Base-by-base conservation (phyloP, 2,888 invertebrate genomes). In the Nipponacmea schrenckii region DNA sequence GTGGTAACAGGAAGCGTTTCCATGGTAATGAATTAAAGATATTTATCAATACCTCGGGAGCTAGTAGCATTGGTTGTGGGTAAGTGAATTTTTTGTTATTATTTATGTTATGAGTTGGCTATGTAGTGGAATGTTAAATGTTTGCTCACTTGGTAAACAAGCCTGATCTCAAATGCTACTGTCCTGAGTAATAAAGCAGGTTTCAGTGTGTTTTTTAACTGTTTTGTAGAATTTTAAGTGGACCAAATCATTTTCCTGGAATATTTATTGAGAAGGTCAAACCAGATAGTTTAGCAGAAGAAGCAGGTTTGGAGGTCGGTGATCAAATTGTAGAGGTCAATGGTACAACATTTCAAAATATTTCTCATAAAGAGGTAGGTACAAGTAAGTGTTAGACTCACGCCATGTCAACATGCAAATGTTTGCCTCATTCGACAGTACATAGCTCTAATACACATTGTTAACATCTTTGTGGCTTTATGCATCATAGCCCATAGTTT, bases 301-400 rank as follows among this genome's bases (percentile, higher is more conserved):
- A 95, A 83, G 94, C 95, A 1, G 96, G 96, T 0, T 90, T 97
- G 20, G 92, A 94, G 82, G 94, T 95, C 0, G 96, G 96, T 8
- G 97, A 97, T 89, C 96, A 96, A 90, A 94, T 97, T 77, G 89
- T 96, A 69, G 93, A 94, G 81, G 96, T 96, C 88, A 97, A 97
- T 87, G 95, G 94, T 75, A 90, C 89, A 79, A 90, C 87, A 79
- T 92, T 90, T 84, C 89, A 84, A 72, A 94, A 94, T 88, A 93
- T 95, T 78, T 91, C 93, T 46, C 95, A 95, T 87, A 93, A 93
- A 83, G 95, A 95, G 91, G 94, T 93, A 89, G n/a, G 5, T 31
- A 31, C 46, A 48, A 26, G 5, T 64, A 45, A 17, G 8, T n/a
- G n/a, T 2, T 31, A 31, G 31, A 31, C 31, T 31, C 31, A 31